phyloP scores from a whole-genome alignment of 2,113 vertebrate genomes.

The Pagrus major region DNA sequence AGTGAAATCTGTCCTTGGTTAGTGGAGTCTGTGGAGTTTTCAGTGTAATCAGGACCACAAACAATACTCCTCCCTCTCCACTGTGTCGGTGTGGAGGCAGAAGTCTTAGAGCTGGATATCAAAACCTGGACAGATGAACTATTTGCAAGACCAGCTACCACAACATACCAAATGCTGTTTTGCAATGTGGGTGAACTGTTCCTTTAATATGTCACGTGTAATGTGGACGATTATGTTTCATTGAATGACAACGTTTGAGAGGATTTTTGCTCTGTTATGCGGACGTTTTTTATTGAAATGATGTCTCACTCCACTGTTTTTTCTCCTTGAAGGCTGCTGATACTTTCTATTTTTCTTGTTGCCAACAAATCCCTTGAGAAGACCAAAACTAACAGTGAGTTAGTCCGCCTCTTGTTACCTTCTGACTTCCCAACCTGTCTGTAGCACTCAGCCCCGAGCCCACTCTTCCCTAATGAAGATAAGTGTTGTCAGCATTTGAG shows the following conservation, averaged over 20 bases:
- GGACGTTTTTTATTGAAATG: not conserved
- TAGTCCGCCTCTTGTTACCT: no score
- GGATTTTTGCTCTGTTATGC: constrained; percentile 19
- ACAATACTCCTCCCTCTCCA: not conserved
- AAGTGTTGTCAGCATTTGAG: no score
- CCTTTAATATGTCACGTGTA: constrained; percentile 28
- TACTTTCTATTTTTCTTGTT: not conserved
- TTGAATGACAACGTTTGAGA: constrained; percentile 10
- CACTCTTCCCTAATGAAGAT: not conserved
- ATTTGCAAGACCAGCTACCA: not conserved
- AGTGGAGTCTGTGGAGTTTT: not conserved
- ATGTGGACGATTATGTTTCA: constrained; percentile 70
- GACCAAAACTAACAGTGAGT: not conserved
- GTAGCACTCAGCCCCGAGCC: not conserved
- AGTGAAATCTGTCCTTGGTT: not conserved
- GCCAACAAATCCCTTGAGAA: not conserved
- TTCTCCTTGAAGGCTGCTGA: not conserved
- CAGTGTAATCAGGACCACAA: not conserved
- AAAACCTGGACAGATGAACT: not conserved
- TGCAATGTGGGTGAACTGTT: constrained; percentile 18
- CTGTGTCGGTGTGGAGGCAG: not conserved
- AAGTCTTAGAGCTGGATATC: not conserved
- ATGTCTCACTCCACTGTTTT: not conserved
- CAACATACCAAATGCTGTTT: not conserved
- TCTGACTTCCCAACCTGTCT: not conserved